Conservation (phyloP, 1,140 invertebrate species). For the Adoxophyes honmai region DNA sequence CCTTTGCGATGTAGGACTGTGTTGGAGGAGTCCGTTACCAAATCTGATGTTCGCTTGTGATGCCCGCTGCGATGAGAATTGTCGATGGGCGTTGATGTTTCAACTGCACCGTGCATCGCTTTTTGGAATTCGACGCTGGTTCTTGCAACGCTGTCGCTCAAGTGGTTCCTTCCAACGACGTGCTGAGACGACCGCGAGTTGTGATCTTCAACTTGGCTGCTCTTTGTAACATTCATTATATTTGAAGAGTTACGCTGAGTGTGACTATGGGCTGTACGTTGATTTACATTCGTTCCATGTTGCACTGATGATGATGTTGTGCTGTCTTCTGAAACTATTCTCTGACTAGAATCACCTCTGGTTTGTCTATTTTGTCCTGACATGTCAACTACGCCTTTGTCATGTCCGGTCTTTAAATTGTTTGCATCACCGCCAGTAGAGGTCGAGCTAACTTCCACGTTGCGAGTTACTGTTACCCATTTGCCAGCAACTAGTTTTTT, state of each 20-base stretch:
- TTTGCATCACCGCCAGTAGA: constrained; percentile 23
- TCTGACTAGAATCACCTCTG: constrained; percentile 23
- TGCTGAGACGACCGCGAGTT: constrained; percentile 42
- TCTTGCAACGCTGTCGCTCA: constrained; percentile 64
- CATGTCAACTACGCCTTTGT: background rate
- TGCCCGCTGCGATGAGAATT: constrained; percentile 53
- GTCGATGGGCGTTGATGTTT: constrained; percentile 30
- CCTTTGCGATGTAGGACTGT: constrained; percentile 87
- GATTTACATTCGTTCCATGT: constrained; percentile 10
- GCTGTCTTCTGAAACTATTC: constrained; percentile 25
- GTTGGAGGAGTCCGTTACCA: constrained; percentile 86
- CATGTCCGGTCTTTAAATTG: constrained; percentile 10
- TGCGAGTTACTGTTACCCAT: constrained; percentile 62
- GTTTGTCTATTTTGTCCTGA: background rate
- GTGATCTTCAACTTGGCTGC: constrained; percentile 33
- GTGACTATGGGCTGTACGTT: constrained; percentile 9
- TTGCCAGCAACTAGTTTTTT: constrained; percentile 67
- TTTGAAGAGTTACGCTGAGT: constrained; percentile 17
- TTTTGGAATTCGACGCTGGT: constrained; percentile 68
- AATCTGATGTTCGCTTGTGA: constrained; percentile 84
- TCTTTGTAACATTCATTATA: constrained; percentile 22
- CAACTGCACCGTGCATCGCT: constrained; percentile 66
- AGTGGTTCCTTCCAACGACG: constrained; percentile 47
- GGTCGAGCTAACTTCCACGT: constrained; percentile 53
- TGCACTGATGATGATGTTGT: constrained; percentile 11